Evolutionary conservation across 1,140 invertebrate genomes (phyloP), one percentile per base, ranked within the genome.

Genomic region (Ceratina japonica): DNA sequence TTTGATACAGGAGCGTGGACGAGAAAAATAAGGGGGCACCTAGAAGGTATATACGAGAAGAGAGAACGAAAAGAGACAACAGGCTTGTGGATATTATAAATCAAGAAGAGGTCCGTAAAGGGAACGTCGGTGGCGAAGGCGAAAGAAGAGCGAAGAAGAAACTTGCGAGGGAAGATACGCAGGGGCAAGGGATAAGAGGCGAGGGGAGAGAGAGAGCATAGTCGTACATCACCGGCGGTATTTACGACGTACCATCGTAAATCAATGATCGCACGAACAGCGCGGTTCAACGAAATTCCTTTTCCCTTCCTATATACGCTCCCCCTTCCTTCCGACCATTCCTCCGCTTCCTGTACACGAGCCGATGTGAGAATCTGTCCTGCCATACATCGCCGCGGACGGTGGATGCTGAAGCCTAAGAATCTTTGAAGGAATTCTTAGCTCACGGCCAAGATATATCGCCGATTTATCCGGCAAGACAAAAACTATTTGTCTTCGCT

Each of bases 221-320:
- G 86, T 87, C 85, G 85, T 88, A 88, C 86, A 88, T 88, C 86
- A 87, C 83, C 75, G 73, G 22, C 68, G 83, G 86, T 88, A 88
- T 88, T 88, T 88, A 88, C 85, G 81, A 87, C 83, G 78, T 83
- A 87, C 86, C 87, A 87, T 85, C 86, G 87, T 88, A 88, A 88
- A 88, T 88, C 87, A 88, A 87, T 87, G 87, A 88, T 88, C 85
- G 81, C 81, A 86, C 77, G 71, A 80, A 85, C 81, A 74, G 64
- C 82, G 78, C 72, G 80, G 84, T 87, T 87, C 79, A 84, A 87
- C 86, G 76, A 88, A 87, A 88, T 88, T 87, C 87, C 79, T 81
- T 65, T 78, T 79, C 73, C 79, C 84, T 86, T 81, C 84, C 76
- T 80, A 86, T 63, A 69, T 64, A 31, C 75, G 63, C 58, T 24